These are phyloP conservation scores for Anser cygnoides DNA, from an alignment of 2,113 vertebrate species.

Conservation along the genomic window DNA sequence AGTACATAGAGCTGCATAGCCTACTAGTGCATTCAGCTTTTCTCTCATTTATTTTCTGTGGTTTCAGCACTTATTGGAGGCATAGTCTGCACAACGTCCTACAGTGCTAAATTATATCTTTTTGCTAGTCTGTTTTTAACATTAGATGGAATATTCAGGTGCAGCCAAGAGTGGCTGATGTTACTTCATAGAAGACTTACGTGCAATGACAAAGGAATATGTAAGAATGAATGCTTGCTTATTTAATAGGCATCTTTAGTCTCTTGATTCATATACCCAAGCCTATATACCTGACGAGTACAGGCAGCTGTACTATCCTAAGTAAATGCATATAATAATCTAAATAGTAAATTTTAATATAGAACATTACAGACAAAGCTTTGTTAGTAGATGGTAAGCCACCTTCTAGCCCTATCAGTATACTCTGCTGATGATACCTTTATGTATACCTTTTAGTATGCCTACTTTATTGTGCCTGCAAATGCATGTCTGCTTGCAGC, in stretches of 20 bases:
- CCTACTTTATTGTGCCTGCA: constrained; percentile 9
- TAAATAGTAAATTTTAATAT: background rate
- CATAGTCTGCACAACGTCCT: background rate
- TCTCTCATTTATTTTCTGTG: background rate
- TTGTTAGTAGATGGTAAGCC: background rate
- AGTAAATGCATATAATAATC: background rate
- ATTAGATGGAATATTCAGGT: constrained; percentile 22
- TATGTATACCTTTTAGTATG: too few relatives aligned
- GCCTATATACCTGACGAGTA: background rate
- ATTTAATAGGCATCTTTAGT: background rate
- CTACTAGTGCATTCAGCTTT: background rate
- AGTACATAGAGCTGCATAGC: background rate
- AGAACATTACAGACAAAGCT: background rate
- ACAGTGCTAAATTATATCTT: background rate
- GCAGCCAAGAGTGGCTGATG: background rate
- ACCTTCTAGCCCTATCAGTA: background rate
- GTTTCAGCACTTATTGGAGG: background rate
- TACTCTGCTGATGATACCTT: background rate
- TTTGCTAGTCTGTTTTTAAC: background rate
- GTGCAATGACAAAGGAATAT: background rate
- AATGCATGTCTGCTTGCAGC: constrained; percentile 39
- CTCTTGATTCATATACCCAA: background rate
- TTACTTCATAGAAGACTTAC: background rate
- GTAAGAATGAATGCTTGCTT: background rate
- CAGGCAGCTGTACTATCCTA: background rate